phyloP scores from a whole-genome alignment of 2,113 vertebrate genomes.

The human region GRCh38 chr3:153572001-153572500 shows the following conservation, averaged over 20 bases:
- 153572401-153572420: neutral
- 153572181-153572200: neutral
- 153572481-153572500: neutral
- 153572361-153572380: neutral
- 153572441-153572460: neutral
- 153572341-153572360: neutral
- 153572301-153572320: fast-evolving
- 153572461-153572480: neutral
- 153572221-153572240: neutral
- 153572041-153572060: neutral
- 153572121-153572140: neutral
- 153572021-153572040: neutral
- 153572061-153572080: neutral
- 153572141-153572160: neutral
- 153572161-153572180: neutral
- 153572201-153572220: neutral
- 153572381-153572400: neutral
- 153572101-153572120: neutral
- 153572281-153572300: neutral
- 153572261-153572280: neutral
- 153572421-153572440: neutral
- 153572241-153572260: neutral
- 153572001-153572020: neutral
- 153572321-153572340: neutral
- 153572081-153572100: neutral